These are phyloP conservation scores for Sebastes jordani DNA, from an alignment of 2,797 vertebrate species.

Conservation along the genomic window DNA sequence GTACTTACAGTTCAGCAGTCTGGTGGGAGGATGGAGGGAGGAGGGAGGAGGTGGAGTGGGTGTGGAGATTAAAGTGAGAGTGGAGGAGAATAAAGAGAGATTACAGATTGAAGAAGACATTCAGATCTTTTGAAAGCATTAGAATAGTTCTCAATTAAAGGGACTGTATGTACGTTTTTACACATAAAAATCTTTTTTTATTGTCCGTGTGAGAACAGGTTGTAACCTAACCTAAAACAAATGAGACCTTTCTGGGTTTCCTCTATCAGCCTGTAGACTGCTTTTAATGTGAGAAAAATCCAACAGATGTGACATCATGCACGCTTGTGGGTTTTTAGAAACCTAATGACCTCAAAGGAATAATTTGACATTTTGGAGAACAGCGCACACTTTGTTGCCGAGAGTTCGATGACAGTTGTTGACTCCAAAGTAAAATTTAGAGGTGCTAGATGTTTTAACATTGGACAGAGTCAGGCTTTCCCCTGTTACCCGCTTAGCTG, in stretches of 20 bases:
- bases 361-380: background rate
- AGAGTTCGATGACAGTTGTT: background rate
- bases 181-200: too few relatives aligned
- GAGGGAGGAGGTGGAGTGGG: background rate
- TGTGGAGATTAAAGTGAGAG: background rate
- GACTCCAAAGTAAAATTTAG: background rate
- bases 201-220: too few relatives aligned
- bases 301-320: too few relatives aligned
- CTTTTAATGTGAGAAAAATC: too few relatives aligned
- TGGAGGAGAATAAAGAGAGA: background rate
- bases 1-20: constrained; percentile 55
- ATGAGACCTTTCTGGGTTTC: too few relatives aligned
- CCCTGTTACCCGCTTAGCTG: background rate
- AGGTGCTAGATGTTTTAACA: background rate
- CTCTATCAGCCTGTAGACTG: too few relatives aligned
- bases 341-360: background rate
- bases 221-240: too few relatives aligned
- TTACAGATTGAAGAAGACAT: background rate
- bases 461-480: background rate
- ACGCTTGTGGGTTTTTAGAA: background rate
- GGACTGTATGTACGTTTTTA: too few relatives aligned
- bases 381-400: background rate
- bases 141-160: background rate
- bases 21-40: constrained; percentile 29
- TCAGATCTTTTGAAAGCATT: background rate